phyloP scores from a whole-genome alignment of 1,140 invertebrate genomes.

The Archegozetes longisetosus region DNA sequence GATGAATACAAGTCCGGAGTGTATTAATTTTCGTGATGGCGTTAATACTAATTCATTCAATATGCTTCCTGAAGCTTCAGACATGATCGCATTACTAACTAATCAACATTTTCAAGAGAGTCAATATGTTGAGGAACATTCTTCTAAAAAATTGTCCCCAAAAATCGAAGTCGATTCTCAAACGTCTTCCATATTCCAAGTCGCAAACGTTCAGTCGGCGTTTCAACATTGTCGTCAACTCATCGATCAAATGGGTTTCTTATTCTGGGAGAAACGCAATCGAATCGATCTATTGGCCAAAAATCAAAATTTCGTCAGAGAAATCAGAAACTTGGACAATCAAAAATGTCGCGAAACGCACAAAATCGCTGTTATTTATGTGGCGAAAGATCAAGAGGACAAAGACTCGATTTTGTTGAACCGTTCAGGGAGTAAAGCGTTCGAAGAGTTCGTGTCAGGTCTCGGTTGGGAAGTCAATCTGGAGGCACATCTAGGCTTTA shows the following conservation, averaged over 20 bases:
- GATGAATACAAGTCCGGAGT: conserved; percentile 79
- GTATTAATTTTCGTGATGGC: conserved; percentile 31
- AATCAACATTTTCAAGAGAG: conserved; percentile 22
- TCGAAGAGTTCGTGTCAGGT: conserved; percentile 83
- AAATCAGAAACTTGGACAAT: conserved; percentile 78
- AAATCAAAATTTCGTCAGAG: conserved; percentile 72
- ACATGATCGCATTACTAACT: conserved; percentile 26
- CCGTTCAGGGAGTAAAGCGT: conserved; percentile 65
- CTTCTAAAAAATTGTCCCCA: background rate
- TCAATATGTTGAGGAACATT: conserved; percentile 2
- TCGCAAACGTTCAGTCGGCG: conserved; percentile 27
- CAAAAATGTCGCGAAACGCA: conserved; percentile 78
- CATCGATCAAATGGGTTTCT: conserved; percentile 72
- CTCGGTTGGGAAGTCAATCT: conserved; percentile 92
- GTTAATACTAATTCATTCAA: background rate
- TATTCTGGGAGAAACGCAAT: conserved; percentile 62
- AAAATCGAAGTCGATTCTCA: conserved; percentile 26
- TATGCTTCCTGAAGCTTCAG: conserved; percentile 25
- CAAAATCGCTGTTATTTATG: conserved; percentile 97
- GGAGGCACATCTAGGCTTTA: conserved; percentile 84
- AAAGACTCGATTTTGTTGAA: conserved; percentile 76
- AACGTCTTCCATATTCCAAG: conserved; percentile 30
- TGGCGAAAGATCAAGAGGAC: conserved; percentile 89
- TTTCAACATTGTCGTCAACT: conserved; percentile 73
- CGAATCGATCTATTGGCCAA: conserved; percentile 73